Base-by-base conservation (phyloP, 2,113 vertebrate species). In the Thomomys bottae region DNA sequence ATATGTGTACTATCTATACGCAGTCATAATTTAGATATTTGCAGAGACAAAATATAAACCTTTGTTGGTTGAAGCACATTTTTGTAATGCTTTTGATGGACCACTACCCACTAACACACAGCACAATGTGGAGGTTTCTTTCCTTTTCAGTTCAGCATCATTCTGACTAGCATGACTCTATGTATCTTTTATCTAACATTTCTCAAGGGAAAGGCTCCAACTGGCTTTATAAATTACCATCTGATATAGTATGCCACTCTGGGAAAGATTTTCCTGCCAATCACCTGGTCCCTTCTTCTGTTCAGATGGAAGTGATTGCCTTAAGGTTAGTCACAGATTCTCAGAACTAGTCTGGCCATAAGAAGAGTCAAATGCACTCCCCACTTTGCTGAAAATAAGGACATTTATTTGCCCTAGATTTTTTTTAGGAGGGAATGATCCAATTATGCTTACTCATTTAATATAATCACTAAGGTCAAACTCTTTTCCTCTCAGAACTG, bases 211-310 rank as follows among this genome's bases (percentile, higher is more conserved):
- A 10, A 71, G 4, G 61, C 54, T 89, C 84, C 91, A 82, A 64
- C 20, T 92, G 93, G 85, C 90, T 91, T 81, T 78, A 20, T 28
- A 83, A 87, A 87, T 87, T 81, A 64, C 84, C 89, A 89, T 89
- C 84, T 95, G 84, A 91, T 81, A 54, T 87, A 72, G 23, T 64
- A 73, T 81, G 76, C 40, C n/a, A 68, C 3, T 83, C 42, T 73
- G 57, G 54, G 54, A 45, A 23, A 81, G 32, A 68, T 15, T 78
- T 77, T 36, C 45, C 3, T 91, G 93, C 87, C 93, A 91, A 32
- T 94, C 68, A 87, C 94, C 93, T 95, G 94, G 38, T 66, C 67
- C 63, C 34, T 15, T 87, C 57, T 87, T 91, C 67, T 82, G 73
- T 68, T 93, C 84, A 87, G 24, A 61, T 72, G 2, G 30, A 40